phyloP scores from a whole-genome alignment of 2,113 vertebrate species.

The Rhynchopsitta pachyrhyncha region DNA sequence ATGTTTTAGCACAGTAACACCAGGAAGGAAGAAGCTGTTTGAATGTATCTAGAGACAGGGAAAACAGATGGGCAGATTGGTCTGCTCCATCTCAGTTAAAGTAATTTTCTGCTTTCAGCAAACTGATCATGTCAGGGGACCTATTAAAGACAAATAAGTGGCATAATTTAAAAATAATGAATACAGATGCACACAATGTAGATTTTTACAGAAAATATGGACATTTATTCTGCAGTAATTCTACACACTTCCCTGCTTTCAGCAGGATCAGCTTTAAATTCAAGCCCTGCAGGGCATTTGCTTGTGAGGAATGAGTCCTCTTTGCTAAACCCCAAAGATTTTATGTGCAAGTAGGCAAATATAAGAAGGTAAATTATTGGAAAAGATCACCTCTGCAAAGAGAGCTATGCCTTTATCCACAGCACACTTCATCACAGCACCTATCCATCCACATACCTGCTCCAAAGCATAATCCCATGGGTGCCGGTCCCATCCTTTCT shows the following conservation, averaged over 20 bases:
- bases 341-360: background rate
- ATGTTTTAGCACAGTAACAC: background rate
- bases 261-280: background rate
- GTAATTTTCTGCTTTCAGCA: background rate
- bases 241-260: background rate
- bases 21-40: background rate
- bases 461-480: constrained; percentile 27
- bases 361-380: background rate
- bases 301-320: background rate
- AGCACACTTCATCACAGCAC: background rate
- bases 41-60: background rate
- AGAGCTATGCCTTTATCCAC: background rate
- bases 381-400: background rate
- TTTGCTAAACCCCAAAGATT: background rate
- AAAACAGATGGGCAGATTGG: background rate
- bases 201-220: background rate
- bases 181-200: background rate
- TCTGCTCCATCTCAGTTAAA: background rate
- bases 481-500: background rate
- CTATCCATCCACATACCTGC: constrained; percentile 59
- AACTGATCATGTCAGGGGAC: background rate
- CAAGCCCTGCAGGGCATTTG: background rate
- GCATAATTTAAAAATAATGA: background rate
- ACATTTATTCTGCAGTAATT: background rate
- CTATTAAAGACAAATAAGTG: background rate